These are phyloP conservation scores for Tetraneura akinire DNA, from an alignment of 1,140 invertebrate species.

Conservation along the genomic window DNA sequence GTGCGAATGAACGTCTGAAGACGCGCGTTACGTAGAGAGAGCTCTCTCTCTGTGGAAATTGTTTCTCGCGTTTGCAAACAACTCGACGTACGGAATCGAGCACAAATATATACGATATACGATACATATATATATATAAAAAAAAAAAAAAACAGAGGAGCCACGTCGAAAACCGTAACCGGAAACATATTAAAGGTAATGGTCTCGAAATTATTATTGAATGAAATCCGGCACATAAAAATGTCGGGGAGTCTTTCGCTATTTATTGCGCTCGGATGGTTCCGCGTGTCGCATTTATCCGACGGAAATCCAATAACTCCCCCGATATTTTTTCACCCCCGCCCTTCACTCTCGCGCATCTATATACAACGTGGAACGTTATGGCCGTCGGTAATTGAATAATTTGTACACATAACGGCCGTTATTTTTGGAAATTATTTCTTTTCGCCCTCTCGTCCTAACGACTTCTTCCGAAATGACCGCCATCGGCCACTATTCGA, in stretches of 20 bases:
- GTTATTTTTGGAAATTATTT: slow-evolving; percentile 37
- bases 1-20: background rate
- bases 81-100: background rate
- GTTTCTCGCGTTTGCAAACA: slow-evolving; percentile 19
- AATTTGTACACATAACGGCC: slow-evolving; percentile 38
- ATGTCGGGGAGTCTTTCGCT: slow-evolving; percentile 48
- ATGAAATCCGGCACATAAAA: slow-evolving; percentile 52
- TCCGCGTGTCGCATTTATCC: slow-evolving; percentile 41
- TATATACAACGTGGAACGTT: slow-evolving; percentile 21
- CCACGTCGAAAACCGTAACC: slow-evolving; percentile 46
- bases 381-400: slow-evolving; percentile 38
- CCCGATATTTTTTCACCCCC: background rate
- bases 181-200: slow-evolving; percentile 52
- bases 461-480: background rate
- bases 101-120: too few species aligned
- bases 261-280: slow-evolving; percentile 45
- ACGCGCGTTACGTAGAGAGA: background rate
- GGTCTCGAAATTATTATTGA: slow-evolving; percentile 51
- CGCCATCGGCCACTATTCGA: too few species aligned
- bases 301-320: slow-evolving; percentile 46
- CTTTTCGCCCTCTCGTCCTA: background rate
- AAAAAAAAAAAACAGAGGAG: background rate
- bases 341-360: background rate
- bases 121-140: too few species aligned
- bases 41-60: slow-evolving; percentile 18